A percentile compares a stretch with the other conserved stretches of the same genome.
Conservation (phyloP, 2,888 invertebrate genomes). For the Tetanocera ferruginea region DNA sequence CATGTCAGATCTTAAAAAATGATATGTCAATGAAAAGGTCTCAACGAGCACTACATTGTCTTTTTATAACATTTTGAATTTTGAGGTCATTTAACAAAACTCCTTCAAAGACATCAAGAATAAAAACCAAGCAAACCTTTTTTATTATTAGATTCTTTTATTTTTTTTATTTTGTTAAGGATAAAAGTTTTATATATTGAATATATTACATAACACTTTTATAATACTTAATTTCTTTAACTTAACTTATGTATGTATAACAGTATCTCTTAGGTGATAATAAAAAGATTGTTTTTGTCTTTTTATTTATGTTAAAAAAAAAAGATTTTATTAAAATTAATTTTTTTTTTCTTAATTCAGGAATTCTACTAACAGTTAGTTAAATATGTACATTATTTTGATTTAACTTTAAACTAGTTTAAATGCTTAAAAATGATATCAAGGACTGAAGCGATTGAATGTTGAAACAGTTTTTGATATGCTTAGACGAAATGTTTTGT, state of each 20-base stretch:
- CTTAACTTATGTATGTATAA: background rate
- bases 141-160: background rate
- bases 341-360: background rate
- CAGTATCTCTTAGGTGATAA: background rate
- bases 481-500: background rate
- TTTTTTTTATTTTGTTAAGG: conserved; percentile 13
- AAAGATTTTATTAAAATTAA: background rate
- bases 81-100: no score
- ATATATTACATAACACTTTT: conserved; percentile 32
- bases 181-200: conserved; percentile 19
- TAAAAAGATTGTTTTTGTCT: no score
- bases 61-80: no score
- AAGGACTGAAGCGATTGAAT: background rate
- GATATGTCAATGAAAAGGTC: no score
- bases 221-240: background rate
- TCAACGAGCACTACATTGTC: no score
- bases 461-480: conserved; percentile 1
- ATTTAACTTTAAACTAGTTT: background rate
- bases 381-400: background rate
- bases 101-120: no score
- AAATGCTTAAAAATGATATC: background rate
- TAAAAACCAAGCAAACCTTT: background rate
- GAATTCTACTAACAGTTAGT: background rate
- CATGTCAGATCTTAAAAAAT: no score
- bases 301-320: background rate